Evolutionary conservation across 2,113 vertebrate genomes (phyloP).

Genomic region (Nannospalax galili): DNA sequence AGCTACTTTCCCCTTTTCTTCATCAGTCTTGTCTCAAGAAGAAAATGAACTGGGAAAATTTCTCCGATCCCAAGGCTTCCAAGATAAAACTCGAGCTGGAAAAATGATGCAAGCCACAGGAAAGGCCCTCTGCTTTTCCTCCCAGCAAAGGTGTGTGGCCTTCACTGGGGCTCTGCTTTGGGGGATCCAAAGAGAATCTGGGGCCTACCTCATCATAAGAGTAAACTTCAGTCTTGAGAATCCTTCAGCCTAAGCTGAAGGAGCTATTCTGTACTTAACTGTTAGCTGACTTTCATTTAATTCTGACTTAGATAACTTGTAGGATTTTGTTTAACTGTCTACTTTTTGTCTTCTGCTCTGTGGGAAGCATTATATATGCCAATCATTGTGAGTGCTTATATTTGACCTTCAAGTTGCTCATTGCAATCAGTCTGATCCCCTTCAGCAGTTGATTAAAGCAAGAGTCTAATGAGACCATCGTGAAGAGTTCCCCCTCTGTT

Average conservation of each 20-base stretch:
- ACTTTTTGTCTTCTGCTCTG: background rate
- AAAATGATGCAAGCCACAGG: slow-evolving; percentile 99
- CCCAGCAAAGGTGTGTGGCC: slow-evolving; percentile 94
- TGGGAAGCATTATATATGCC: background rate
- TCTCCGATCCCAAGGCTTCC: slow-evolving; percentile 95
- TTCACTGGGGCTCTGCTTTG: background rate
- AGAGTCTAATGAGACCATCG: slow-evolving; percentile 13
- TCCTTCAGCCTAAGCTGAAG: background rate
- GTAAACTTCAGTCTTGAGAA: background rate
- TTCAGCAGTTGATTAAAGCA: slow-evolving; percentile 50
- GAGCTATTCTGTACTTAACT: background rate
- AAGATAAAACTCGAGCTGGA: slow-evolving; percentile 96
- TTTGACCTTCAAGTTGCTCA: background rate
- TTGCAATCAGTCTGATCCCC: background rate
- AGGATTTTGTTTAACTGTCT: background rate
- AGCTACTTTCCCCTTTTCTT: slow-evolving; percentile 68
- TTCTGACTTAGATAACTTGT: background rate
- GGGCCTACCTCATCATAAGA: background rate
- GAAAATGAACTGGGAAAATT: slow-evolving; percentile 98
- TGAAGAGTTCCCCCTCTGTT: background rate
- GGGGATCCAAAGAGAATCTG: background rate
- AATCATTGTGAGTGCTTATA: background rate
- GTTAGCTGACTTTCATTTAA: background rate
- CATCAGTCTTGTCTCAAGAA: slow-evolving; percentile 95
- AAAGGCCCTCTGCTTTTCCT: slow-evolving; percentile 98